Evolutionary conservation across 2,888 invertebrate species (phyloP).

Genomic region (Gryllus longicercus): DNA sequence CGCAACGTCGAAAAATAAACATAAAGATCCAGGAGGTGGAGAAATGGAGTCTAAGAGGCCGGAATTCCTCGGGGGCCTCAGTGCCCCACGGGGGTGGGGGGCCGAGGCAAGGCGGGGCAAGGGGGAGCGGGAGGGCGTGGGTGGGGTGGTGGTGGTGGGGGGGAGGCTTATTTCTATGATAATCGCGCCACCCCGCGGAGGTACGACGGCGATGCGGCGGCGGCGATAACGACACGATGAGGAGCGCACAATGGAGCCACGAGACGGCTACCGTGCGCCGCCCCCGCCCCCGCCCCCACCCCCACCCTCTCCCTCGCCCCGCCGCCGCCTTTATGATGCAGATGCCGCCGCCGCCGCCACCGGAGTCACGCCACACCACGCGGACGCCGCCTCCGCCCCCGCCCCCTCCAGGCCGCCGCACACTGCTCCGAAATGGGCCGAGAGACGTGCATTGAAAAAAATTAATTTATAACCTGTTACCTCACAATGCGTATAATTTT

Average conservation of each 20-base stretch:
- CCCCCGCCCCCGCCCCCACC: neutral
- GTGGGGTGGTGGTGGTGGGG: neutral
- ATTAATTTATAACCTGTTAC: too few species aligned
- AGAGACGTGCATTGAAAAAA: too few species aligned
- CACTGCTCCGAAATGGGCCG: too few species aligned
- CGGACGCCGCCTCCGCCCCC: too few species aligned
- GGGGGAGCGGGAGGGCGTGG: neutral
- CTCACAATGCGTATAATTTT: too few species aligned
- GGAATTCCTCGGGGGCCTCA: too few species aligned
- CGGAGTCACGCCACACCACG: neutral
- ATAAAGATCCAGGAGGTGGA: too few species aligned
- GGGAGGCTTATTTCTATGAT: neutral
- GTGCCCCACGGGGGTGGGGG: too few species aligned
- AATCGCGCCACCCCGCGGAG: neutral
- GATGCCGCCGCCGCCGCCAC: neutral
- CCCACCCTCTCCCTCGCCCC: neutral
- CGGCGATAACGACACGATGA: neutral
- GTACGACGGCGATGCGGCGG: neutral
- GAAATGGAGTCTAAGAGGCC: too few species aligned
- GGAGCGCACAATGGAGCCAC: constrained; percentile 2
- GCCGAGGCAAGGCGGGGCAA: too few species aligned
- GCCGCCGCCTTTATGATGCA: neutral
- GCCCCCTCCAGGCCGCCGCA: too few species aligned
- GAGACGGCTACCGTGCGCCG: constrained; percentile 17
- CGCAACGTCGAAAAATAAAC: too few species aligned